Conservation (phyloP, 1,140 invertebrate genomes). For the Magallana angulata region DNA sequence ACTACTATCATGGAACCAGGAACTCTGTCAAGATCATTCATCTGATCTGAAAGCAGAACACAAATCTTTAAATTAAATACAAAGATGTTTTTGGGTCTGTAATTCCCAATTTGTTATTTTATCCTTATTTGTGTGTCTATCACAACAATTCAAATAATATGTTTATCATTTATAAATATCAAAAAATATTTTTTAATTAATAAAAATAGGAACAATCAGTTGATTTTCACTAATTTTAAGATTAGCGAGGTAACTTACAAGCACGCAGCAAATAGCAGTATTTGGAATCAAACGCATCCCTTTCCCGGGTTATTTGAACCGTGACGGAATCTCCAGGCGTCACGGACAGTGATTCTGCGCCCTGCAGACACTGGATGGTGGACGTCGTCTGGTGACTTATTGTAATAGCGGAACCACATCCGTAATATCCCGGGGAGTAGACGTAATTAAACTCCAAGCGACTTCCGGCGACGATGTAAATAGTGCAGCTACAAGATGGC, state of each 20-base stretch:
- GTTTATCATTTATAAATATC: too few relatives aligned
- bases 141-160: too few relatives aligned
- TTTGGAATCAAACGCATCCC: conserved; percentile 2
- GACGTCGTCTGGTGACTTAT: neutral
- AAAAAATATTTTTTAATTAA: too few relatives aligned
- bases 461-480: conserved; percentile 12
- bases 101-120: too few relatives aligned
- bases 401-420: conserved; percentile 25
- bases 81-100: too few relatives aligned
- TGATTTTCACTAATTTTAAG: too few relatives aligned
- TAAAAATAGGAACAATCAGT: too few relatives aligned
- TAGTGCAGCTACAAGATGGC: neutral
- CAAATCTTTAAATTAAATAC: too few relatives aligned
- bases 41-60: neutral
- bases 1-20: neutral
- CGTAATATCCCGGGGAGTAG: conserved; percentile 27
- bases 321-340: neutral
- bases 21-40: neutral
- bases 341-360: conserved; percentile 1
- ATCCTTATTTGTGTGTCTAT: too few relatives aligned
- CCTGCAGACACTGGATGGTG: conserved; percentile 20
- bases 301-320: conserved; percentile 25
- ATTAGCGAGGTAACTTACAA: neutral
- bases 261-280: neutral
- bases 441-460: conserved; percentile 13